Conservation (phyloP, 2,113 vertebrate genomes). For the Nothocercus nigrocapillus region DNA sequence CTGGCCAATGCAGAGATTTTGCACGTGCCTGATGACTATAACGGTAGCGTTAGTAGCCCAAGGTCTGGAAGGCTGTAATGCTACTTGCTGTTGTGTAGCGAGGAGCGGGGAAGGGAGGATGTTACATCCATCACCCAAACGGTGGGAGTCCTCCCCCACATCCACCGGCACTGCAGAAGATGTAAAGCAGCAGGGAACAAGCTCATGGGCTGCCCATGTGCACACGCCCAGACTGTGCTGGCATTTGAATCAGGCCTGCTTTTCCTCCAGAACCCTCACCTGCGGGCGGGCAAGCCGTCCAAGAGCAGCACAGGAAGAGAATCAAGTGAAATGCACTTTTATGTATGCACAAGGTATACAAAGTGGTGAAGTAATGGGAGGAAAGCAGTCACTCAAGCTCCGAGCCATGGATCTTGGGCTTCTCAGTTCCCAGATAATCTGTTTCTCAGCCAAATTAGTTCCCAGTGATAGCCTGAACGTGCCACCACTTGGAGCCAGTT, state of each 20-base stretch:
- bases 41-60: slow-evolving; percentile 4
- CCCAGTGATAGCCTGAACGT: background rate
- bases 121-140: background rate
- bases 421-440: background rate
- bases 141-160: background rate
- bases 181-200: background rate
- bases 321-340: accelerated
- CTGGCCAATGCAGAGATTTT: slow-evolving; percentile 1
- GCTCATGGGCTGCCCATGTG: accelerated
- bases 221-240: background rate
- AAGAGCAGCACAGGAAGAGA: background rate
- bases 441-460: background rate
- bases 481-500: background rate
- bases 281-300: accelerated
- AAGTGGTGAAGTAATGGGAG: background rate
- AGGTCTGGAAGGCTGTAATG: slow-evolving; percentile 1
- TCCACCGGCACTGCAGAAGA: background rate
- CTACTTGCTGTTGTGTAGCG: background rate
- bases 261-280: background rate
- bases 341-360: background rate
- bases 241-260: accelerated
- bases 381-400: background rate
- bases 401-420: slow-evolving; percentile 37
- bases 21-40: background rate
- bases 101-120: background rate